Evolutionary conservation across 2,888 invertebrate genomes (phyloP).

Genomic region (Tuberolachnus salignus): DNA sequence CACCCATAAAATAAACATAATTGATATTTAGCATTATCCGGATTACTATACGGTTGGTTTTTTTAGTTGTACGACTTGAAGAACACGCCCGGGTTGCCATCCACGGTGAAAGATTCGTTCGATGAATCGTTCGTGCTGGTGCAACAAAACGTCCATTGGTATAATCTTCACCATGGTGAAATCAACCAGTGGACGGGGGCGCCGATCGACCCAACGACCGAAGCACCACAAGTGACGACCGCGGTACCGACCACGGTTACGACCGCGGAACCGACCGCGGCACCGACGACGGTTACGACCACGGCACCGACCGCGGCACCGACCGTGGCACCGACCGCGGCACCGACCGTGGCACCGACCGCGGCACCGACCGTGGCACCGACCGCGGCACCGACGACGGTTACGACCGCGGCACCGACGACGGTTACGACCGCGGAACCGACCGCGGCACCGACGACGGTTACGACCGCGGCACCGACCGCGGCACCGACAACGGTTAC

Average conservation of each 20-base stretch:
- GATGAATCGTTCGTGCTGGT: not conserved
- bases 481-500: not conserved
- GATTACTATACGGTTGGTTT: no score
- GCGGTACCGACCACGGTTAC: not conserved
- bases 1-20: no score
- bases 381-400: not conserved
- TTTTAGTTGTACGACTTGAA: conserved; percentile 7
- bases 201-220: not conserved
- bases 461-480: not conserved
- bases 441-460: not conserved
- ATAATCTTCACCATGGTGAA: not conserved
- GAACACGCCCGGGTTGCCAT: not conserved
- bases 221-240: not conserved
- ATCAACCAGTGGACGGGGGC: conserved; percentile 11
- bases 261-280: not conserved
- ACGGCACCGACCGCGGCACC: not conserved
- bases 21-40: no score
- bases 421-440: not conserved
- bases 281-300: not conserved
- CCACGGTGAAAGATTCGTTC: not conserved
- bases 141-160: conserved; percentile 14
- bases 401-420: not conserved
- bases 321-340: not conserved
- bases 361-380: not conserved
- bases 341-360: not conserved